Base-by-base conservation (phyloP, 1,140 invertebrate genomes). In the Semibalanus balanoides region DNA sequence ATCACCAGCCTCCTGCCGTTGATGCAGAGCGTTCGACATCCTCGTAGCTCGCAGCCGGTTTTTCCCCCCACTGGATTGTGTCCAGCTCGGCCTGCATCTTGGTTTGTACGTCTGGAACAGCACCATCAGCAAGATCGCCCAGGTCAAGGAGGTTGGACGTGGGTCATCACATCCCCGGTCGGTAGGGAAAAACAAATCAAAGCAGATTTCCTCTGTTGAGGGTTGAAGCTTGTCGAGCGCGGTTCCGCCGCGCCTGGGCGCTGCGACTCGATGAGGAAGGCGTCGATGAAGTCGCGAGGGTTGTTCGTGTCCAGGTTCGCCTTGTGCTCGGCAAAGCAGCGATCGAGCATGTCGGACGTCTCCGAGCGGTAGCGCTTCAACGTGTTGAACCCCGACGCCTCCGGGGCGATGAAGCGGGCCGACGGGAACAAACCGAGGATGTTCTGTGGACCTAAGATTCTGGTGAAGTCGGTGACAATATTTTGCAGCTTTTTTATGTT, bases 251-350 rank as follows among this genome's bases (percentile, higher is more conserved):
- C 73, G 73, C 77, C 70, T 5, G 75, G 35, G 0, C n/a, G 17
- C 14, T 40, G 74, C 19, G 75, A 35, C 11, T 84, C 81, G 25
- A 91, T 86, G 28, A 95, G 84, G 81, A 94, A 95, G 17, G 89
- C 88, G 80, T 95, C 93, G 87, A 96, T 94, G 29, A 95, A 89
- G 84, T 95, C 93, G 75, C 90, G 86, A 1, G 90, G 89, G 70
- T 88, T 86, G 28, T 30, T 51, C 14, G 74, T 73, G 22, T 74
- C 74, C 19, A 25, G 74, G 3, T 30, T 29, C 29, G n/a, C 28
- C 25, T 19, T 11, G 70, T 72, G 70, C n/a, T 30, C 29, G n/a
- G 7, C 25, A 11, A 72, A 29, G n/a, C 9, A 11, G 29, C n/a
- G 70, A n/a, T 19, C n/a, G 28, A 72, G 29, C 19, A 72, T 11